These are phyloP conservation scores for Agrochola lota DNA, from an alignment of 2,888 invertebrate species.

Conservation along the genomic window DNA sequence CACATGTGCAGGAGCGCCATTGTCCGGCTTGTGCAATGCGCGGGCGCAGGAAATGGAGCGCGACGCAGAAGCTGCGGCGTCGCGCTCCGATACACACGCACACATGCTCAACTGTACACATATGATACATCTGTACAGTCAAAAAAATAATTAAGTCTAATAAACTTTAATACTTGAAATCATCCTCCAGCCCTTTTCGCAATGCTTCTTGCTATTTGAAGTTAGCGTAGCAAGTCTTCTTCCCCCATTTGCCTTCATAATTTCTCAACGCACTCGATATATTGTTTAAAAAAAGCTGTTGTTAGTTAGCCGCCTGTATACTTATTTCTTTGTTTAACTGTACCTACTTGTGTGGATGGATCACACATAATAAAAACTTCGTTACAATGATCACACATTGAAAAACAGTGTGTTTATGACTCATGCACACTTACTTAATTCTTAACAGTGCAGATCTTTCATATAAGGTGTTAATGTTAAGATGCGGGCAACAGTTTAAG, in stretches of 20 bases:
- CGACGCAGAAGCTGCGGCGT: constrained; percentile 76
- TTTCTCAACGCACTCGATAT: no score
- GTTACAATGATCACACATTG: constrained; percentile 20
- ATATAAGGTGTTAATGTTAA: constrained; percentile 7
- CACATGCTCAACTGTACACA: constrained; percentile 36
- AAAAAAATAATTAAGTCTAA: neutral
- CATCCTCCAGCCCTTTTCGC: neutral
- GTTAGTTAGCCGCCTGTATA: neutral
- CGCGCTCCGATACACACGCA: constrained; percentile 62
- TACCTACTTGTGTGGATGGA: constrained; percentile 22
- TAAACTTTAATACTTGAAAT: no score
- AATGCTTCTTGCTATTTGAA: neutral
- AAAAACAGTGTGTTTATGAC: neutral
- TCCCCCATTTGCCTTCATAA: neutral
- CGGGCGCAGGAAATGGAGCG: constrained; percentile 79
- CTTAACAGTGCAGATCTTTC: constrained; percentile 30
- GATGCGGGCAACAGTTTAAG: neutral
- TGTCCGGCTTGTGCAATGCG: constrained; percentile 70
- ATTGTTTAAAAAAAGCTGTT: no score
- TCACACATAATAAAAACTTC: constrained; percentile 34
- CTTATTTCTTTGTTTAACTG: constrained; percentile 7
- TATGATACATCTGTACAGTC: constrained; percentile 25
- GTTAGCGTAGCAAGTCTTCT: neutral
- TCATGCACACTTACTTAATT: constrained; percentile 1
- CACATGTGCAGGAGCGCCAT: constrained; percentile 64